phyloP scores from a whole-genome alignment of 2,113 vertebrate species.

The Halichoeres trimaculatus region DNA sequence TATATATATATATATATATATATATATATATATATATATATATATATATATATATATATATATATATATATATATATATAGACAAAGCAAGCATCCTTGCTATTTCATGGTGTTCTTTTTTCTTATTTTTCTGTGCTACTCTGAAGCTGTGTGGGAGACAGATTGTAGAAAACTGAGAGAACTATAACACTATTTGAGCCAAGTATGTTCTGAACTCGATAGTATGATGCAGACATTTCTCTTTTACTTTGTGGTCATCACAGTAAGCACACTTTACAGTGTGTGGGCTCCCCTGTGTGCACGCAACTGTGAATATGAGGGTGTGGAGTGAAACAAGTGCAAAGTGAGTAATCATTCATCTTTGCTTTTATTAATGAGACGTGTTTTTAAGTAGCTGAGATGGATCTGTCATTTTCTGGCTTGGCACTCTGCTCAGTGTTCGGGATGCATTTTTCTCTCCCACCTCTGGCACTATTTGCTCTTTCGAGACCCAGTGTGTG shows the following conservation, averaged over 20 bases:
- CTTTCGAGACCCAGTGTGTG: constrained; percentile 50
- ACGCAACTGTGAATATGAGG: constrained; percentile 40
- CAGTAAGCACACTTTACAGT: constrained; percentile 24
- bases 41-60: too few relatives aligned
- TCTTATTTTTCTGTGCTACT: constrained; percentile 14
- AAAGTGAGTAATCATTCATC: constrained; percentile 52
- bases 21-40: too few relatives aligned
- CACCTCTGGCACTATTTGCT: constrained; percentile 59
- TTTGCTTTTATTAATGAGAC: constrained; percentile 65
- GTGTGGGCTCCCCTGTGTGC: constrained; percentile 30
- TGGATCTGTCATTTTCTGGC: constrained; percentile 65
- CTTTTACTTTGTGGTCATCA: constrained; percentile 54
- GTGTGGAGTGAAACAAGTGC: constrained; percentile 58
- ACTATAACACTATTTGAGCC: constrained; percentile 37
- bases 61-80: too few relatives aligned
- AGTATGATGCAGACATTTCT: constrained; percentile 39
- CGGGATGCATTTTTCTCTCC: constrained; percentile 50
- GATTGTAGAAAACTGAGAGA: constrained; percentile 46
- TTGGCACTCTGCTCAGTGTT: constrained; percentile 41
- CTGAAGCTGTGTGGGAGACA: constrained; percentile 48
- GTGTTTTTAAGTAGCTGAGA: constrained; percentile 67
- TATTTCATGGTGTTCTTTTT: constrained; percentile 13
- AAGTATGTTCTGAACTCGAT: constrained; percentile 41
- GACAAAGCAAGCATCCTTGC: too few relatives aligned
- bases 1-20: too few relatives aligned